These are phyloP conservation scores for Rhadinocentrus ornatus DNA, from an alignment of 2,797 vertebrate species.

Conservation along the genomic window DNA sequence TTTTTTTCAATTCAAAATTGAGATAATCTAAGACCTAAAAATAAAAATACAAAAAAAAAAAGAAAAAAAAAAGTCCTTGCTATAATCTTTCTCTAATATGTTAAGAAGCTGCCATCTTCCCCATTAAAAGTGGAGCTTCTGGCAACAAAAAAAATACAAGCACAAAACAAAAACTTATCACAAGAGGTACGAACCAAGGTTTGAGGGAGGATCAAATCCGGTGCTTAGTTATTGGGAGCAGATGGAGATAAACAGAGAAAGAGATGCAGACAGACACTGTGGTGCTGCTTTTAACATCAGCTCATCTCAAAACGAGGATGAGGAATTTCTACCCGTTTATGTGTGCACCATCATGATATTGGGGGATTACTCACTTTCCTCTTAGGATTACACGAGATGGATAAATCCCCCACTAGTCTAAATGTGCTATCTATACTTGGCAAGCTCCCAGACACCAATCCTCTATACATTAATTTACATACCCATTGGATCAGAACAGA, in stretches of 20 bases:
- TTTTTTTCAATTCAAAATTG: neutral
- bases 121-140: constrained; percentile 22
- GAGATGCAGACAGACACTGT: constrained; percentile 7
- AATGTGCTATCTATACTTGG: constrained; percentile 61
- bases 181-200: constrained; percentile 25
- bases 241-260: constrained; percentile 40
- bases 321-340: constrained; percentile 57
- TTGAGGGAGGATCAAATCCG: constrained; percentile 35
- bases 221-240: constrained; percentile 40
- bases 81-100: neutral
- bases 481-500: constrained; percentile 48
- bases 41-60: neutral
- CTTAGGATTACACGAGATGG: constrained; percentile 61
- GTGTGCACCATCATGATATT: constrained; percentile 38
- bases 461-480: constrained; percentile 51
- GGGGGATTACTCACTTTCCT: constrained; percentile 69
- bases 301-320: constrained; percentile 37
- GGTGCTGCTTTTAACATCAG: constrained; percentile 21
- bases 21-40: neutral
- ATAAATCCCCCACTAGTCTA: constrained; percentile 66
- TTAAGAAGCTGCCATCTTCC: constrained; percentile 19
- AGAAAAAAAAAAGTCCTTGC: neutral
- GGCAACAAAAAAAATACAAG: constrained; percentile 15
- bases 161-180: constrained; percentile 26
- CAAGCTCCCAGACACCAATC: constrained; percentile 45